phyloP scores from a whole-genome alignment of 2,888 invertebrate species.

The Thymelicus lineola region DNA sequence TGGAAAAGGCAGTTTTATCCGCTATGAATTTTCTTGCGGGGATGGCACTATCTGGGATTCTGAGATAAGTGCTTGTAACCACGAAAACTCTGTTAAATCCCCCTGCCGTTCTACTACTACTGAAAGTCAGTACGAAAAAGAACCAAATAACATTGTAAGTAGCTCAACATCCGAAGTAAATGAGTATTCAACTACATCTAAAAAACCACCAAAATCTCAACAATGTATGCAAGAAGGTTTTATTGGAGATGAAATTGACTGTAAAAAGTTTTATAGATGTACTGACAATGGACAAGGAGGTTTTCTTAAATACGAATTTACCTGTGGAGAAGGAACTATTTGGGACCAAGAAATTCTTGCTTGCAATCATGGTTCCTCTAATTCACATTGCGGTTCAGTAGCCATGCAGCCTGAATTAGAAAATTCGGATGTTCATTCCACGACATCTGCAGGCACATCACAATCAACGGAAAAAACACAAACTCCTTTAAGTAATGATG shows the following conservation, averaged over 20 bases:
- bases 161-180: conserved; percentile 11
- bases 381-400: conserved; percentile 3
- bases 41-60: conserved; percentile 87
- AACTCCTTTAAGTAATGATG: conserved; percentile 11
- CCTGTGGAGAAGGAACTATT: conserved; percentile 90
- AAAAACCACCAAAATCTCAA: conserved; percentile 14
- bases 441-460: conserved; percentile 14
- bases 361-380: conserved; percentile 85
- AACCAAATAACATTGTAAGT: background rate
- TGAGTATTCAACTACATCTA: conserved; percentile 15
- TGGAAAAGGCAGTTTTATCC: conserved; percentile 72
- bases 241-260: conserved; percentile 87
- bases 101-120: conserved; percentile 26
- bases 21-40: conserved; percentile 85
- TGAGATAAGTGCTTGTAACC: conserved; percentile 83
- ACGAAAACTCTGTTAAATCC: conserved; percentile 76
- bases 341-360: conserved; percentile 89
- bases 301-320: conserved; percentile 88
- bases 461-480: conserved; percentile 26
- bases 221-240: conserved; percentile 87
- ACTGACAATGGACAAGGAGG: conserved; percentile 86
- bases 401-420: conserved; percentile 2
- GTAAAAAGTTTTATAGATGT: conserved; percentile 91
- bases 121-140: background rate
- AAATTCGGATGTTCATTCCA: conserved; percentile 9